Evolutionary conservation across 2,797 vertebrate genomes (phyloP).

Genomic region (Poeciliopsis paucimaculata): DNA sequence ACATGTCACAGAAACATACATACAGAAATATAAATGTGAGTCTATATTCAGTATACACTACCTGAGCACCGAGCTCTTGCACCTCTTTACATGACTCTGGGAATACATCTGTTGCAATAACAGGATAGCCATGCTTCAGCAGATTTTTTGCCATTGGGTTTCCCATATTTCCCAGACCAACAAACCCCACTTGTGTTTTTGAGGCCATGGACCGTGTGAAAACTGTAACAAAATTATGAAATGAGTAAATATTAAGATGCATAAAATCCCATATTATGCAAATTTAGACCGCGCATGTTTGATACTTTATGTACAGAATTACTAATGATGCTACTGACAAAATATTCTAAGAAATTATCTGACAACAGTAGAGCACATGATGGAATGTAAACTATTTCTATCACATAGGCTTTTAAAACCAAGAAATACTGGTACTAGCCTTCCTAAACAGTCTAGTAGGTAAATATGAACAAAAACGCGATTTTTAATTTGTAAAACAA

Average conservation of each 20-base stretch:
- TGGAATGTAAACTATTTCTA: background rate
- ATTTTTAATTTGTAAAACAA: background rate
- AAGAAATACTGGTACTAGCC: too few species aligned
- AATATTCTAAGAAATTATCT: background rate
- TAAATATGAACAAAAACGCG: background rate
- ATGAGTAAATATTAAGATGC: background rate
- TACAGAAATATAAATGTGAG: background rate
- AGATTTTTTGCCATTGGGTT: conserved; percentile 99
- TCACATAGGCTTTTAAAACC: background rate
- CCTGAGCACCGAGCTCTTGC: conserved; percentile 94
- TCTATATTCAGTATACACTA: conserved; percentile 53
- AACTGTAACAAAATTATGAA: conserved; percentile 72
- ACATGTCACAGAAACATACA: too few species aligned
- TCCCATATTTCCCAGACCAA: conserved; percentile 98
- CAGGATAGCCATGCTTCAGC: conserved; percentile 94
- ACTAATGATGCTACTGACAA: background rate
- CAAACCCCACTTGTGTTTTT: conserved; percentile 95
- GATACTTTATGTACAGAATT: background rate
- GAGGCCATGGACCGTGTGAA: conserved; percentile 94
- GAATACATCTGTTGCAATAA: conserved; percentile 94
- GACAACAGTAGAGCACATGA: background rate
- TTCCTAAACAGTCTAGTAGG: background rate
- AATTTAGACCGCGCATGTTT: background rate
- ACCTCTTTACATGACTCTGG: conserved; percentile 97
- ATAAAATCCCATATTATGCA: background rate